Evolutionary conservation across 2,797 vertebrate genomes (phyloP), one percentile per base, ranked within the genome.

Genomic region (Enteromius paludinosus): DNA sequence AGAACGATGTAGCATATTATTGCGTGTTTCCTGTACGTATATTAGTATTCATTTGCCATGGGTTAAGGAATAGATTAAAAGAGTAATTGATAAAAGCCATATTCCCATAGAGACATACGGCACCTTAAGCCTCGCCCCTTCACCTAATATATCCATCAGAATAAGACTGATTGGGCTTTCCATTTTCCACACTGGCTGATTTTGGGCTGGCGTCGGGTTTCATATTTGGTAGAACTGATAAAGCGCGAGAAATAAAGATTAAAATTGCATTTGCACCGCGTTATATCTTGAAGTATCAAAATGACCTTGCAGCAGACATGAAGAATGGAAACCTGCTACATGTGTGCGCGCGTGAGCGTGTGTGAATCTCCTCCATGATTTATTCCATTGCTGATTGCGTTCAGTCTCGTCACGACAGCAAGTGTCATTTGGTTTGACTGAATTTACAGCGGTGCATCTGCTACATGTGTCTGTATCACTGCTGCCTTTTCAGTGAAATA

Each of bases 281-380:
- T 49, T 41, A 54, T 65, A 61, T 84, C 52, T 78, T 78, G 54
- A 85, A 78, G 72, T 65, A 66, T 82, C 56, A 74, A 87, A 86
- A 89, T 94, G 93, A 94, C 94, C 93, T 95, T 95, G 93, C 91
- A 88, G 90, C 91, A 91, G 87, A 84, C 90, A 86, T 78, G 66
- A 49, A 43, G 77, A 75, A 85, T 84, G 73, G 86, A 87, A 87
- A 86, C 86, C 80, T 72, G 78, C 77, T 87, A 82, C 78, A 47
- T 69, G 15, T 23, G 56, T 47, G 81, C 84, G 66, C 62, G 35
- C 33, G 35, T 43, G 65, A 28, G 62, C 52, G 33, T 3, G 18
- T 52, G 25, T 59, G 59, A 15, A n/a, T 41, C 49, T 35, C 54
- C 54, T 28, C 73, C 11, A 45, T 56, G 30, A 65, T 85, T 79